Percentiles rank a stretch among this genome's conserved stretches.
These are phyloP conservation scores for Apodemia zela DNA, from an alignment of 2,888 invertebrate species.

Conservation along the genomic window DNA sequence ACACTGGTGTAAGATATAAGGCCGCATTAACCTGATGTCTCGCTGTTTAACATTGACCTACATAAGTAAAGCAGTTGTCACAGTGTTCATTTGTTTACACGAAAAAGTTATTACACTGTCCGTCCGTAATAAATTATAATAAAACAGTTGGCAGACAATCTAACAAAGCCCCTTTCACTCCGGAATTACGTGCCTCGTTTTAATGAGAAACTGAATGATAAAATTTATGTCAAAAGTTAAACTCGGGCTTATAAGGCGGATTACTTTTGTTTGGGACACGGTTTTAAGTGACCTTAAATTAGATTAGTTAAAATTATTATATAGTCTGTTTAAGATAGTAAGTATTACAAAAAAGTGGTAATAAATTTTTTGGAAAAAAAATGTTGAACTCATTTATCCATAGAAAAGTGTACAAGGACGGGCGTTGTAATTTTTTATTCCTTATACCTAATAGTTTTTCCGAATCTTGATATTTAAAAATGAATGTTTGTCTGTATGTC, in stretches of 20 bases:
- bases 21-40: not conserved
- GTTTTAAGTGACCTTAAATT: not conserved
- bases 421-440: too few species aligned
- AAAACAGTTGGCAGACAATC: conserved; percentile 34
- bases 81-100: conserved; percentile 17
- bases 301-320: not conserved
- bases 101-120: conserved; percentile 21
- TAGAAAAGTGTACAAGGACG: too few species aligned
- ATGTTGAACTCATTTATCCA: too few species aligned
- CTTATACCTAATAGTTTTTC: too few species aligned
- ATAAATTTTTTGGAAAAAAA: too few species aligned
- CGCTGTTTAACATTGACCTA: not conserved
- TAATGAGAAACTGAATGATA: conserved; percentile 57
- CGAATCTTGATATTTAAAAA: too few species aligned
- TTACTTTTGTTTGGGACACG: conserved; percentile 5
- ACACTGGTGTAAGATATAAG: not conserved
- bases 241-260: conserved; percentile 40
- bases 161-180: conserved; percentile 36
- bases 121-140: conserved; percentile 34
- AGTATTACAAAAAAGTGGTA: too few species aligned
- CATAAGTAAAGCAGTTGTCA: conserved; percentile 11
- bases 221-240: conserved; percentile 71
- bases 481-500: too few species aligned
- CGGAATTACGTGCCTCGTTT: conserved; percentile 52
- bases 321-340: too few species aligned